Evolutionary conservation across 2,797 vertebrate species (phyloP).

Genomic region (Arnoldichthys spilopterus): DNA sequence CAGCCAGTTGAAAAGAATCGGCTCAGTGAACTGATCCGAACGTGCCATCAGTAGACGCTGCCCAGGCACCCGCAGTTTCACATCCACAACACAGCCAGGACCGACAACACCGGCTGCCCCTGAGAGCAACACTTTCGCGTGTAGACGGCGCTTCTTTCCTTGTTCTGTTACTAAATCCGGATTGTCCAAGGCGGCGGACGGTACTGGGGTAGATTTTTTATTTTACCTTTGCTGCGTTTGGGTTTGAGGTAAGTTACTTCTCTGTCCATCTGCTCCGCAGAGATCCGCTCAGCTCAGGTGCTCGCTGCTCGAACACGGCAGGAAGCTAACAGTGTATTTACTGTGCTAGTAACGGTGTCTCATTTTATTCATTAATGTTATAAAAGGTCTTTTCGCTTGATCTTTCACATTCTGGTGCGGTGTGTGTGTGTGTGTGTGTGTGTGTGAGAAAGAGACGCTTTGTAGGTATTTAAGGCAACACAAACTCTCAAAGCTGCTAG

Average conservation of each 20-base stretch:
- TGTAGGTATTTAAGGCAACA: too few species aligned
- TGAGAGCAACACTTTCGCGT: background rate
- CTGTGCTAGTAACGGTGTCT: too few species aligned
- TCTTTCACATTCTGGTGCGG: too few species aligned
- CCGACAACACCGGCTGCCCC: background rate
- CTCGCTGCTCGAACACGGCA: too few species aligned
- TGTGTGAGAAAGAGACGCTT: too few species aligned
- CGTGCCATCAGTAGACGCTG: conserved; percentile 2
- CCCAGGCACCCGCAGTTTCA: background rate
- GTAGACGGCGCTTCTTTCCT: background rate
- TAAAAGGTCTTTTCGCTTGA: too few species aligned
- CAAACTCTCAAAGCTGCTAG: too few species aligned
- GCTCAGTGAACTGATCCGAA: background rate
- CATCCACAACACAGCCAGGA: background rate
- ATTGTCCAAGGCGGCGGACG: background rate
- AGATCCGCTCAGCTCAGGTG: too few species aligned
- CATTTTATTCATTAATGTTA: too few species aligned
- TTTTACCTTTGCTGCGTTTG: conserved; percentile 6
- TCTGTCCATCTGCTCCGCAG: too few species aligned
- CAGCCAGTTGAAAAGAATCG: background rate
- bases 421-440: too few species aligned
- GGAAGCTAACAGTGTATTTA: too few species aligned
- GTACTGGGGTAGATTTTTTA: background rate
- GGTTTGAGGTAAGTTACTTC: conserved; percentile 34
- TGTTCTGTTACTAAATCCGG: background rate